These are phyloP conservation scores for Lontra canadensis DNA, from an alignment of 2,113 vertebrate genomes.

Conservation along the genomic window DNA sequence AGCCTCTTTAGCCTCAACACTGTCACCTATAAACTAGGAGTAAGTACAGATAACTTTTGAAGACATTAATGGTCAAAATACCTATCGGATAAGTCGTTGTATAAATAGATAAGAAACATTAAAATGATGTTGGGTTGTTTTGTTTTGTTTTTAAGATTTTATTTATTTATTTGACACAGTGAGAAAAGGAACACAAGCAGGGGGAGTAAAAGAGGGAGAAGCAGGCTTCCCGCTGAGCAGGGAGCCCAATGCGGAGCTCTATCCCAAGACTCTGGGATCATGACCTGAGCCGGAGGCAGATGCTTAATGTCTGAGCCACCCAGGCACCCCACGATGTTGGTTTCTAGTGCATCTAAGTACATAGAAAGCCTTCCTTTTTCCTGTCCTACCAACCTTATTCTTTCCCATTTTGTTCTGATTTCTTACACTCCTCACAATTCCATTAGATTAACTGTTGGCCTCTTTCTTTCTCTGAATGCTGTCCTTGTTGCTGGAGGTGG, in stretches of 20 bases:
- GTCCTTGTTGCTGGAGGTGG: background rate
- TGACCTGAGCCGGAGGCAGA: too few relatives aligned
- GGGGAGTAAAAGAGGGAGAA: too few relatives aligned
- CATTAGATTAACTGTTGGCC: background rate
- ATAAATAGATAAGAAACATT: background rate
- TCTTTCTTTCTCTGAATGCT: background rate
- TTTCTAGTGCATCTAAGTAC: background rate
- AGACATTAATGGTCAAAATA: background rate
- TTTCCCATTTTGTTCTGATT: background rate
- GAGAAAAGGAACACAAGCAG: too few relatives aligned
- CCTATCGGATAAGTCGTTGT: background rate
- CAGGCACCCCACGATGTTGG: background rate
- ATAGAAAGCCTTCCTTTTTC: background rate
- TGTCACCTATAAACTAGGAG: background rate
- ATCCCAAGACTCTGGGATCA: too few relatives aligned
- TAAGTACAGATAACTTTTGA: constrained; percentile 10
- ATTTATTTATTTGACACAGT: too few relatives aligned
- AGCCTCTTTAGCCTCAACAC: background rate
- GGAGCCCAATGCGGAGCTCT: too few relatives aligned
- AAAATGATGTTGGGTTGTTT: background rate
- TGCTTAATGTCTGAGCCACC: too few relatives aligned
- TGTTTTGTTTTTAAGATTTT: too few relatives aligned
- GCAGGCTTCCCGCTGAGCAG: too few relatives aligned
- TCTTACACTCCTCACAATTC: background rate
- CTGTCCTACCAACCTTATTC: background rate